These are phyloP conservation scores for Eremobia ochroleuca DNA, from an alignment of 2,888 invertebrate genomes.

Conservation along the genomic window DNA sequence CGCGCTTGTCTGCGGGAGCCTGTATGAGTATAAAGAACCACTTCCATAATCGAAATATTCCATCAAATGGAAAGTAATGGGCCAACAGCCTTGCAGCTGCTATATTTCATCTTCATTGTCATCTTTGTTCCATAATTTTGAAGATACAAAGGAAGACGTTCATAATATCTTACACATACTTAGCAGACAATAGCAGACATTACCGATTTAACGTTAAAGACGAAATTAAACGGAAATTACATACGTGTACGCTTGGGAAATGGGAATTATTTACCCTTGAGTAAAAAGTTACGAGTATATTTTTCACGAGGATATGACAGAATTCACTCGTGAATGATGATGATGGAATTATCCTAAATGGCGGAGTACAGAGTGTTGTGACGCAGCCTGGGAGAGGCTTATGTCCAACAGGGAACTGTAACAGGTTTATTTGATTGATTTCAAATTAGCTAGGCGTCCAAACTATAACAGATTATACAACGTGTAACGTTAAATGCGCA, in stretches of 20 bases:
- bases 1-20: background rate
- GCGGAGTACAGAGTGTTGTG: no score
- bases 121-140: background rate
- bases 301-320: background rate
- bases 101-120: slow-evolving; percentile 6
- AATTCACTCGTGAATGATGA: slow-evolving; percentile 2
- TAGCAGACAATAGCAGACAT: slow-evolving; percentile 36
- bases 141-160: slow-evolving; percentile 17
- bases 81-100: background rate
- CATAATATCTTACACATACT: slow-evolving; percentile 8
- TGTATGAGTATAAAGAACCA: no score
- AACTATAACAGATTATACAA: background rate
- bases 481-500: no score
- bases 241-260: slow-evolving; percentile 10
- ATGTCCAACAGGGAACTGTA: no score
- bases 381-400: no score
- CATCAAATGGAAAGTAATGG: background rate
- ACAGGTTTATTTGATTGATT: no score
- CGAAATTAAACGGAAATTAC: slow-evolving; percentile 60
- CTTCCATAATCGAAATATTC: background rate
- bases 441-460: no score
- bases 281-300: slow-evolving; percentile 26
- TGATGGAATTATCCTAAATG: background rate
- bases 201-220: slow-evolving; percentile 29
- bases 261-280: slow-evolving; percentile 40